phyloP scores from a whole-genome alignment of 2,113 vertebrate genomes.

The Tursiops truncatus region DNA sequence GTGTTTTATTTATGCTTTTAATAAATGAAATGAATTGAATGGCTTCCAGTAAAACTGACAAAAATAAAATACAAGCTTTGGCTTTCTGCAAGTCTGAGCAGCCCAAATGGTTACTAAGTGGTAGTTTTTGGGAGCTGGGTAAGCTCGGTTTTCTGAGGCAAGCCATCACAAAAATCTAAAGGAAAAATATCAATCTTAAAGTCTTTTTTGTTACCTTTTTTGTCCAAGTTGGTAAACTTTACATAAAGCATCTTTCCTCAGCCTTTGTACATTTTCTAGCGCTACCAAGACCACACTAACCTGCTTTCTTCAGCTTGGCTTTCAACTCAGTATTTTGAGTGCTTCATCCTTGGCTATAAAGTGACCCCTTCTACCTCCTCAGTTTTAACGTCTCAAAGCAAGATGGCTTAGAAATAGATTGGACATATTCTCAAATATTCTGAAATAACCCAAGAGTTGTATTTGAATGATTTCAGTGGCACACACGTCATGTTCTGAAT shows the following conservation, averaged over 20 bases:
- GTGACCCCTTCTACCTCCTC: neutral
- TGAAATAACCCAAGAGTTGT: neutral
- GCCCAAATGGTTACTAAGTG: neutral
- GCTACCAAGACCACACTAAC: neutral
- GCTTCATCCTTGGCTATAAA: neutral
- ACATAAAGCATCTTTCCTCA: neutral
- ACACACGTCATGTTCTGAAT: neutral
- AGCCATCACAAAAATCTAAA: neutral
- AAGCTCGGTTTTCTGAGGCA: neutral
- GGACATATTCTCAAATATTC: neutral
- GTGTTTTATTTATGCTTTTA: conserved; percentile 51
- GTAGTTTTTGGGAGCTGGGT: neutral
- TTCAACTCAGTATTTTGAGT: neutral
- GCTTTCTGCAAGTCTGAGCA: neutral
- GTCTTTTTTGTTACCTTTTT: neutral
- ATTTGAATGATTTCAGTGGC: neutral
- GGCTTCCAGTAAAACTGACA: conserved; percentile 42
- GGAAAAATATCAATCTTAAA: neutral
- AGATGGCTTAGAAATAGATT: neutral
- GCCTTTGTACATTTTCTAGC: neutral
- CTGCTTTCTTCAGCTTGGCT: neutral
- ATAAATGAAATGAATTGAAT: conserved; percentile 53
- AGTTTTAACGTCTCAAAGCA: neutral
- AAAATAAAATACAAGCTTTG: conserved; percentile 25
- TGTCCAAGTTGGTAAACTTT: neutral